Percentiles rank a stretch among this genome's conserved stretches.
Evolutionary conservation across 2,888 invertebrate genomes (phyloP).

Genomic region (Lepidochrysops patricia): DNA sequence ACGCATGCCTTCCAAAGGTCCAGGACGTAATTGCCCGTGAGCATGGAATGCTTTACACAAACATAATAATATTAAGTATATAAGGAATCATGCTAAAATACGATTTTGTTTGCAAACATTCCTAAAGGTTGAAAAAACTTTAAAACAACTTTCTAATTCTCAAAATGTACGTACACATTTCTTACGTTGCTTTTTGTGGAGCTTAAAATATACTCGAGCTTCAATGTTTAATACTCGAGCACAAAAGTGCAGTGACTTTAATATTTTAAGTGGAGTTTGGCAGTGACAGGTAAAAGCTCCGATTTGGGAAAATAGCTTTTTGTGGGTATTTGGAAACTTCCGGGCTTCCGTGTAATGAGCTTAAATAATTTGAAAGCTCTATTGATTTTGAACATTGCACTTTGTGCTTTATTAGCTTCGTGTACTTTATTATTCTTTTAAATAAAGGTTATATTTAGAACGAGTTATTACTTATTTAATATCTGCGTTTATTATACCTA

Average conservation of each 20-base stretch:
- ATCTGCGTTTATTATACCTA: no score
- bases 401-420: neutral
- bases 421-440: neutral
- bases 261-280: slow-evolving; percentile 3
- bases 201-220: slow-evolving; percentile 2
- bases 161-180: neutral
- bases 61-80: no score
- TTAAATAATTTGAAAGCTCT: slow-evolving; percentile 26
- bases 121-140: neutral
- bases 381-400: slow-evolving; percentile 6
- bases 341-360: slow-evolving; percentile 34
- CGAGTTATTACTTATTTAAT: no score
- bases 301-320: slow-evolving; percentile 23
- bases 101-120: no score
- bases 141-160: neutral
- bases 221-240: neutral
- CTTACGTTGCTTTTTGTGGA: neutral
- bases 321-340: slow-evolving; percentile 22
- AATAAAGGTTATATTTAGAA: neutral
- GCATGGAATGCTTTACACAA: no score
- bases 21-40: no score
- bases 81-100: no score
- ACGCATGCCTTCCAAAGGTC: no score
- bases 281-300: slow-evolving; percentile 13
- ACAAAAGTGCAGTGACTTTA: slow-evolving; percentile 9